Conservation (phyloP, 1,140 invertebrate species). For the Drosophila ercepeae region DNA sequence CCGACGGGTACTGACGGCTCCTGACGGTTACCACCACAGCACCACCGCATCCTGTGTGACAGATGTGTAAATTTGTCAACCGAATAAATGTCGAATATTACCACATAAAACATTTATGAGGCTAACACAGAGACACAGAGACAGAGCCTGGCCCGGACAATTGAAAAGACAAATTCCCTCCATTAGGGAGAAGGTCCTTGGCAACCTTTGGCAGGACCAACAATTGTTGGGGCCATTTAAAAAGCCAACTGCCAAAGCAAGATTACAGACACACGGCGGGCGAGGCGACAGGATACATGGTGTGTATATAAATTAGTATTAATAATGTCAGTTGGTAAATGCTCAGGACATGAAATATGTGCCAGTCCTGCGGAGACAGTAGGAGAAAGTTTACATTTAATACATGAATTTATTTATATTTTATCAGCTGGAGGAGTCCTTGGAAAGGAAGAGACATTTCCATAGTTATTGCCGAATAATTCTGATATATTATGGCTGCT, state of each 20-base stretch:
- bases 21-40: no score
- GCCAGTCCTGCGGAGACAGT: neutral
- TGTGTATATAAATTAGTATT: slow-evolving; percentile 66
- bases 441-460: slow-evolving; percentile 5
- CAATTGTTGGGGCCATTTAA: slow-evolving; percentile 62
- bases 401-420: slow-evolving; percentile 39
- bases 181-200: slow-evolving; percentile 10
- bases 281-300: neutral
- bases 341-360: slow-evolving; percentile 45
- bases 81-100: slow-evolving; percentile 26
- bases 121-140: slow-evolving; percentile 6
- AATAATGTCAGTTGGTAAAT: slow-evolving; percentile 66
- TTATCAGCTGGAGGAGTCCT: slow-evolving; percentile 38
- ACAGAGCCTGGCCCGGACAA: neutral
- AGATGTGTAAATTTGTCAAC: slow-evolving; percentile 28
- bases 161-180: slow-evolving; percentile 33
- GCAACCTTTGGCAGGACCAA: slow-evolving; percentile 34
- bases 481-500: slow-evolving; percentile 38
- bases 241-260: slow-evolving; percentile 58
- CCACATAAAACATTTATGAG: slow-evolving; percentile 43
- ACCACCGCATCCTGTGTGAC: slow-evolving; percentile 5
- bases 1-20: no score
- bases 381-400: slow-evolving; percentile 33
- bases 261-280: slow-evolving; percentile 30
- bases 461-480: slow-evolving; percentile 50